A percentile compares a stretch with the other conserved stretches of the same genome.
Conservation (phyloP, 2,888 invertebrate genomes). For the Xestia ashworthii region DNA sequence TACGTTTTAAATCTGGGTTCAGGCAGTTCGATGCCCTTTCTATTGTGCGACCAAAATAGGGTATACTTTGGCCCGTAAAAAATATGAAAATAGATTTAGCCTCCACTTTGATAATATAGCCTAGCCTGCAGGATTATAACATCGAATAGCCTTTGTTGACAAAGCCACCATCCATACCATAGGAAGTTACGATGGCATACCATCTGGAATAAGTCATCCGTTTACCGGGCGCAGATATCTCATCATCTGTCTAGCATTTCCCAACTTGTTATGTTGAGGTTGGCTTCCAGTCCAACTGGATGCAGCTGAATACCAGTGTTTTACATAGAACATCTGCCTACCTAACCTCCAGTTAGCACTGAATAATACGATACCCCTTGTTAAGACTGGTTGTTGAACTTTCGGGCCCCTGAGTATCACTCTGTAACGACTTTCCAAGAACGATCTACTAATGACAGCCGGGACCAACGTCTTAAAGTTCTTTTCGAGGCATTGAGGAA, state of each 20-base stretch:
- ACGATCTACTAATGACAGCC: too few relatives aligned
- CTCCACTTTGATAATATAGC: neutral
- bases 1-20: neutral
- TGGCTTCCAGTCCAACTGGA: neutral
- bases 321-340: neutral
- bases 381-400: neutral
- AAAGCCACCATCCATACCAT: neutral
- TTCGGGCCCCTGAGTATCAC: too few relatives aligned
- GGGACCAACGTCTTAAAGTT: too few relatives aligned
- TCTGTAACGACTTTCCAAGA: too few relatives aligned
- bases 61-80: neutral
- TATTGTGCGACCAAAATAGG: neutral
- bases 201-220: neutral
- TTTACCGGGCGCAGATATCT: neutral
- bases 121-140: neutral
- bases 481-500: too few relatives aligned
- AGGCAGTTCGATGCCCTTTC: neutral
- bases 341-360: neutral
- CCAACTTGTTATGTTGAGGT: neutral
- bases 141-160: neutral
- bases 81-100: neutral
- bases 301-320: neutral
- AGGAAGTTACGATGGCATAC: neutral
- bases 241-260: neutral
- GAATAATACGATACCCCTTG: neutral